Conservation (phyloP, 1,140 invertebrate species). For the Camponotus floridanus region DNA sequence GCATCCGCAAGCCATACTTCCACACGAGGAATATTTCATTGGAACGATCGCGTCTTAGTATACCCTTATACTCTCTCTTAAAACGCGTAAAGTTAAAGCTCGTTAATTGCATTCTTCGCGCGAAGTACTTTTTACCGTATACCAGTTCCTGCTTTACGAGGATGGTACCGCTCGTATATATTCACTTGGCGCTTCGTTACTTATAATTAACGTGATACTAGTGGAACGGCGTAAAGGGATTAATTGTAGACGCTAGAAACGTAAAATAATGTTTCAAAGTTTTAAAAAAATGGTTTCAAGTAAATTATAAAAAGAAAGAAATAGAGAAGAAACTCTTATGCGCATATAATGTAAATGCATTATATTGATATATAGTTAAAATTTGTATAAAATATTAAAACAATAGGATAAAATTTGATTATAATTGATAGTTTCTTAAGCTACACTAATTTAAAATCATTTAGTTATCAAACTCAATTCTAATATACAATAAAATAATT, state of each 20-base stretch:
- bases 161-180: constrained; percentile 24
- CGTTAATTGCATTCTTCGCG: constrained; percentile 64
- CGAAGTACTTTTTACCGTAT: constrained; percentile 40
- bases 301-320: background rate
- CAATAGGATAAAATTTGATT: background rate
- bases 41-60: constrained; percentile 51
- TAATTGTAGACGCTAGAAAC: constrained; percentile 16
- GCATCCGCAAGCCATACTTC: background rate
- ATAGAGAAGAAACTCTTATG: background rate
- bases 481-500: background rate
- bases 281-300: background rate
- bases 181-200: constrained; percentile 7
- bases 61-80: background rate
- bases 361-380: background rate
- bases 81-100: constrained; percentile 40
- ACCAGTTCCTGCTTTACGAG: constrained; percentile 47
- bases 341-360: background rate
- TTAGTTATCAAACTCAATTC: background rate
- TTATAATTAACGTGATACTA: constrained; percentile 23
- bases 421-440: background rate
- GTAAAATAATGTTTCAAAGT: constrained; percentile 1
- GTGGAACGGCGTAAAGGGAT: background rate
- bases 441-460: background rate
- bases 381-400: background rate
- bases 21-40: constrained; percentile 55